Base-by-base conservation (phyloP, 2,113 vertebrate genomes). In the Hippocampus abdominalis region DNA sequence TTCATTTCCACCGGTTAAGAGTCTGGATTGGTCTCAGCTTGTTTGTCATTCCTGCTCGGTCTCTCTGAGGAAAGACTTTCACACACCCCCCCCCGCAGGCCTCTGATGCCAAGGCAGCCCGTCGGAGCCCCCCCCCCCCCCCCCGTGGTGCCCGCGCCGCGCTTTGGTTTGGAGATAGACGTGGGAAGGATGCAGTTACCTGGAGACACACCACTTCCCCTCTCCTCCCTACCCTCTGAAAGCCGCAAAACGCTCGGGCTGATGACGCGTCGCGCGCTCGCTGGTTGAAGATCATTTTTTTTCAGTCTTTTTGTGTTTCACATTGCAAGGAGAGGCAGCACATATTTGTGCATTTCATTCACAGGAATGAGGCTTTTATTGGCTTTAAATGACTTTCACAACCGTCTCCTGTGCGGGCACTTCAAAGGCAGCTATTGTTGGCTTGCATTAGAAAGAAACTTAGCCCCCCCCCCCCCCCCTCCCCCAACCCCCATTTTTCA, bases 1-100 rank as follows among this genome's bases (percentile, higher is more conserved):
- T 59, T 29, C 16, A 16, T 59, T 32, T 59, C 32, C 57, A 29
- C 15, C 11, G 7, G 25, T 13, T 57, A 16, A 15, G 25, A 57
- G 27, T 32, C 13, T 85, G 80, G 80, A 89, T 91, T 88, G 89
- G 87, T 88, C 87, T 86, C 64, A 25, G 84, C 85, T 84, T 40
- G 4, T 80, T 77, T 81, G 72, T 80, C 83, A 80, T 60, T 60
- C 57, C 57, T 8, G 57, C 27, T 60, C 27, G 57, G 27, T 32
- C 2, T 60, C 23, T 13, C 23, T 3, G 23, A 6, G 25, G 12
- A 27, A 57, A 57, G 23, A 32, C 27, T 60, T 18, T 16, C 13
- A 20, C 15, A 8, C 9, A 2, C 6, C n/a, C 21, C 36, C 32
- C 11, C 18, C 4, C 16, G 6, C 27, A 15, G 12, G 11, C 54